Percentiles rank a stretch among this genome's conserved stretches.
phyloP scores from a whole-genome alignment of 2,888 invertebrate species.

The Helobdella robusta region DNA sequence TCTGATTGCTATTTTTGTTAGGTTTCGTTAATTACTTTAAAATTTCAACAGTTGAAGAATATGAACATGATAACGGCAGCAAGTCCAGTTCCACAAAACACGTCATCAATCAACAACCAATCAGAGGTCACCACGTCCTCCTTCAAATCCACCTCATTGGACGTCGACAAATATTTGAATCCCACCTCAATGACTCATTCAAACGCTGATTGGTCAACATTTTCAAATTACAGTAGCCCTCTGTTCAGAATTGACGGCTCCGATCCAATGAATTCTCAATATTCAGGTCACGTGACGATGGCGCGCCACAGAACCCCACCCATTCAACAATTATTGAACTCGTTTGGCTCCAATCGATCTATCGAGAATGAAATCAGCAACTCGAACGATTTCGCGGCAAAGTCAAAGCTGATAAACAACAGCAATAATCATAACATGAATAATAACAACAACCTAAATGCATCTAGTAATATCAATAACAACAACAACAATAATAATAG shows the following conservation, averaged over 20 bases:
- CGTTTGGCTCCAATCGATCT: conserved; percentile 9
- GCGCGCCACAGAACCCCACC: conserved; percentile 19
- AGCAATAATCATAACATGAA: too few relatives aligned
- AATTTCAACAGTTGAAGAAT: conserved; percentile 23
- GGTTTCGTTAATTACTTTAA: too few relatives aligned
- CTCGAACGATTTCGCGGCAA: too few relatives aligned
- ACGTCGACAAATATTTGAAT: conserved; percentile 8
- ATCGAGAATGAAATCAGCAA: too few relatives aligned
- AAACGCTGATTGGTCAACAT: conserved; percentile 18
- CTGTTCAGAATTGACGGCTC: background rate
- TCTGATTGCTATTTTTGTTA: too few relatives aligned
- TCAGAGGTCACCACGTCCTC: conserved; percentile 13
- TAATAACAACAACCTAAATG: too few relatives aligned
- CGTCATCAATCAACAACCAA: background rate
- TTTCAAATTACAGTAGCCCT: background rate
- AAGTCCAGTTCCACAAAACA: background rate
- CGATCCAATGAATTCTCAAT: background rate
- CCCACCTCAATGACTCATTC: background rate
- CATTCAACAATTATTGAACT: conserved; percentile 23
- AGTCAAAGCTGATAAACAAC: too few relatives aligned
- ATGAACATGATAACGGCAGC: conserved; percentile 20
- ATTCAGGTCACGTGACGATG: background rate
- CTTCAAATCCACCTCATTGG: conserved; percentile 14
- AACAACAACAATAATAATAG: too few relatives aligned
- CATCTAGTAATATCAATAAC: too few relatives aligned